A percentile compares a stretch with the other conserved stretches of the same genome.
These are phyloP conservation scores for Isurus oxyrinchus DNA, from an alignment of 2,113 vertebrate species.

Conservation along the genomic window DNA sequence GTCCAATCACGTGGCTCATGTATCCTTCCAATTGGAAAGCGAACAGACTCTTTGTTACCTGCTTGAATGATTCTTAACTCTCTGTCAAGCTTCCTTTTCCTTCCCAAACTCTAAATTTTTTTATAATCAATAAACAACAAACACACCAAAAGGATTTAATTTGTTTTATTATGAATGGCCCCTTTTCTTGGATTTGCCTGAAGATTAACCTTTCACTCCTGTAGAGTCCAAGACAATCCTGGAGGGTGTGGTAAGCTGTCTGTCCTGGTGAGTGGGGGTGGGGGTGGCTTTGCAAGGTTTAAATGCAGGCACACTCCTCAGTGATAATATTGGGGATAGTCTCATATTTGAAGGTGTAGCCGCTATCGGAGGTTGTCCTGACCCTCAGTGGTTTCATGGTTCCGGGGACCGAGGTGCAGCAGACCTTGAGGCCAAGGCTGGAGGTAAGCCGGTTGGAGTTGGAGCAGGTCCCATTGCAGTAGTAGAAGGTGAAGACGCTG, in stretches of 20 bases:
- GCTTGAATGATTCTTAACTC: background rate
- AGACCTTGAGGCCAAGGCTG: conserved; percentile 64
- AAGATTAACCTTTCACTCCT: background rate
- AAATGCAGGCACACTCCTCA: conserved; percentile 80
- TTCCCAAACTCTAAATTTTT: background rate
- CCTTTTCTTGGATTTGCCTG: background rate
- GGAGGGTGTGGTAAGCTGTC: background rate
- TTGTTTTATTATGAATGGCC: background rate
- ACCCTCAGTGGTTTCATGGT: conserved; percentile 77
- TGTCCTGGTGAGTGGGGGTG: too few species aligned
- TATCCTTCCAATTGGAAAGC: background rate
- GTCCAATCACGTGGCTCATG: background rate
- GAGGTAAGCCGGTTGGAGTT: conserved; percentile 51
- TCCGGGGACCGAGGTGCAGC: conserved; percentile 75
- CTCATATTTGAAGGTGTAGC: conserved; percentile 83
- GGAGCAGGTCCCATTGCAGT: conserved; percentile 79
- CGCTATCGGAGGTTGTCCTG: conserved; percentile 82
- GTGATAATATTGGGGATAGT: conserved; percentile 81
- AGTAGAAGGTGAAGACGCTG: conserved; percentile 74
- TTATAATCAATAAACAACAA: background rate
- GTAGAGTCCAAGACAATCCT: background rate
- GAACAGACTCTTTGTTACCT: background rate
- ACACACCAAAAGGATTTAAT: background rate
- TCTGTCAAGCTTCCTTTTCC: background rate
- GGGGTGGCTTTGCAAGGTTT: background rate